These are phyloP conservation scores for Odontothrips loti DNA, from an alignment of 2,888 invertebrate species.

Conservation along the genomic window DNA sequence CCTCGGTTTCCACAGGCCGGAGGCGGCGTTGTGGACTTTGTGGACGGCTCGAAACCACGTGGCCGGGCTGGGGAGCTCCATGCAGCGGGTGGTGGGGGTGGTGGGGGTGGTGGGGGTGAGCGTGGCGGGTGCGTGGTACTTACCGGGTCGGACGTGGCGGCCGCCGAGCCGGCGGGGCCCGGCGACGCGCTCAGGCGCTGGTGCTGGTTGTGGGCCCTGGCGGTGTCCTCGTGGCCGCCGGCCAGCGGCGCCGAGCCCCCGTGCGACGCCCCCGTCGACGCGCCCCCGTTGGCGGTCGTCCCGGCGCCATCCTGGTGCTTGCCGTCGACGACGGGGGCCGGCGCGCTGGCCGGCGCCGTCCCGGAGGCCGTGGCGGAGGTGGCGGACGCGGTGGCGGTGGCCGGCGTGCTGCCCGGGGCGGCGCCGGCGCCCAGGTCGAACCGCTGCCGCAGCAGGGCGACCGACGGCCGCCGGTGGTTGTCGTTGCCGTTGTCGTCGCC, in stretches of 20 bases:
- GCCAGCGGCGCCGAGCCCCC: slow-evolving; percentile 21
- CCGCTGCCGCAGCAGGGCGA: slow-evolving; percentile 8
- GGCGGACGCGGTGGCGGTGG: background rate
- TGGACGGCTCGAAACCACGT: background rate
- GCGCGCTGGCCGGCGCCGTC: background rate
- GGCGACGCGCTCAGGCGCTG: slow-evolving; percentile 13
- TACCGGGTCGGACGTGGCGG: background rate
- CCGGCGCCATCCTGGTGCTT: background rate
- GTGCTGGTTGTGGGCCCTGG: background rate
- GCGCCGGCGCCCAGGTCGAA: background rate
- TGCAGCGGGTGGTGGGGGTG: background rate
- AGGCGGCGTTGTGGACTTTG: too few relatives aligned
- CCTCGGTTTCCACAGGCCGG: too few relatives aligned
- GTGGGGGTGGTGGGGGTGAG: background rate
- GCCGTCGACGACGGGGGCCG: background rate
- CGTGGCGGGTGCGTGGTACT: background rate
- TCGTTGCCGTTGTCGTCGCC: background rate
- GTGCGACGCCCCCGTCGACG: background rate
- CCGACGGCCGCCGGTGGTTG: background rate
- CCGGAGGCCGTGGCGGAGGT: background rate
- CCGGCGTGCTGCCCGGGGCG: background rate
- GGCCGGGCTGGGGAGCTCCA: background rate
- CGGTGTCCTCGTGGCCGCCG: slow-evolving; percentile 5
- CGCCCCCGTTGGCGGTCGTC: background rate
- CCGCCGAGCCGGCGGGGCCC: background rate